Evolutionary conservation across 2,888 invertebrate species (phyloP).

Genomic region (Lydus trimaculatus): DNA sequence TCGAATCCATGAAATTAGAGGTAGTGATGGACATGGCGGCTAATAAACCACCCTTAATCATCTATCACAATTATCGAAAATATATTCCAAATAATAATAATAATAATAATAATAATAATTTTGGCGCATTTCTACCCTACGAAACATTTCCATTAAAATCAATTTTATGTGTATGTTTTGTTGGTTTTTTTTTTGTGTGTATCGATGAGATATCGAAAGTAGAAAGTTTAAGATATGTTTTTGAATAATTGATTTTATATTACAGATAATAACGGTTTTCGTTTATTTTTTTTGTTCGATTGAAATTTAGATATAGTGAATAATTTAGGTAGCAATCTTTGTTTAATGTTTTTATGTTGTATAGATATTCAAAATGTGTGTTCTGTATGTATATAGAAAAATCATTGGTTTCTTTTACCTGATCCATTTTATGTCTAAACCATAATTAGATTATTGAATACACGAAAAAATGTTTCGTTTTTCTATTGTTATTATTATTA

Average conservation of each 20-base stretch:
- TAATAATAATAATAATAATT: not conserved
- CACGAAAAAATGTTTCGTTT: constrained; percentile 8
- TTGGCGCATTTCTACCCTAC: not conserved
- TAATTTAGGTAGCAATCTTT: not conserved
- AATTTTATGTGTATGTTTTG: not conserved
- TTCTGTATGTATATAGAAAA: not conserved
- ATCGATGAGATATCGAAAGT: constrained; percentile 1
- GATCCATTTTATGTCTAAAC: not conserved
- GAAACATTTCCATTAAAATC: constrained; percentile 5
- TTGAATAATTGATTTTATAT: constrained; percentile 8
- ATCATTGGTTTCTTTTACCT: not conserved
- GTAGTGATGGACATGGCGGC: constrained; percentile 35
- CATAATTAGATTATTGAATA: constrained; percentile 12
- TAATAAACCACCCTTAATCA: constrained; percentile 29
- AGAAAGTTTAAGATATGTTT: constrained; percentile 10
- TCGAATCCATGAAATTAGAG: constrained; percentile 20
- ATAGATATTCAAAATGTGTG: not conserved
- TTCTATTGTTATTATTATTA: no score
- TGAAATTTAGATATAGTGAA: not conserved
- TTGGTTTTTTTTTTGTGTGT: no score
- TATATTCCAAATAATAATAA: not conserved
- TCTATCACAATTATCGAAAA: constrained; percentile 27
- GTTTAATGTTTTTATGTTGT: not conserved
- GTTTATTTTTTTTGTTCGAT: not conserved
- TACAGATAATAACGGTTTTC: not conserved